These are phyloP conservation scores for Tachypleus tridentatus DNA, from an alignment of 1,140 invertebrate genomes.

Conservation along the genomic window DNA sequence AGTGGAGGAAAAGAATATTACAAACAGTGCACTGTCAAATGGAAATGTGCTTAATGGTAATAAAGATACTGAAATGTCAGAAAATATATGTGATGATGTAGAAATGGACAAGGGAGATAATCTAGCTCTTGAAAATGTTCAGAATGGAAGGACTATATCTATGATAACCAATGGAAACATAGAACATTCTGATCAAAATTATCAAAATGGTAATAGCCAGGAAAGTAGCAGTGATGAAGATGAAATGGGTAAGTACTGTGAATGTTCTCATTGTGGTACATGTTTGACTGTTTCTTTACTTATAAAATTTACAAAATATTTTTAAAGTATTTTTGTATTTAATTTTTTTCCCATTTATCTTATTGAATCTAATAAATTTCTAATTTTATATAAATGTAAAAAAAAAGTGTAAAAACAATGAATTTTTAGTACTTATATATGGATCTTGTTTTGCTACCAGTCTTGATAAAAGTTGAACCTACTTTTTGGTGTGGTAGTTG, in stretches of 20 bases:
- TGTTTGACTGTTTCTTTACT: no score
- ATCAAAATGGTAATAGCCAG: slow-evolving; percentile 50
- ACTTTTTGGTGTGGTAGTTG: no score
- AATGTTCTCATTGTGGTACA: no score
- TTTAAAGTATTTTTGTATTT: no score
- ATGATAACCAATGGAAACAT: slow-evolving; percentile 14
- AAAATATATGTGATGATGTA: slow-evolving; percentile 35
- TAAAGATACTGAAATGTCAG: slow-evolving; percentile 24
- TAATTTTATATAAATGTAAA: no score
- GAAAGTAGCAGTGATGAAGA: slow-evolving; percentile 25
- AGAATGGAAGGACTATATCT: slow-evolving; percentile 10
- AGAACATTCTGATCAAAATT: slow-evolving; percentile 39
- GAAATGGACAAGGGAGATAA: slow-evolving; percentile 39
- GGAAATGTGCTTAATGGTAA: slow-evolving; percentile 32
- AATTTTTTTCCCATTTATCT: no score
- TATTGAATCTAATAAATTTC: no score
- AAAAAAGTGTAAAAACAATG: no score
- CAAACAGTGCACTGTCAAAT: slow-evolving; percentile 40
- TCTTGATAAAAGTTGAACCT: no score
- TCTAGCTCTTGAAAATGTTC: slow-evolving; percentile 9
- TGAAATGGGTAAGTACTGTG: neutral
- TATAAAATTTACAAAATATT: no score
- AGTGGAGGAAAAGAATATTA: slow-evolving; percentile 43
- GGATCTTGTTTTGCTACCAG: no score
- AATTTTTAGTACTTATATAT: no score